phyloP scores from a whole-genome alignment of 2,888 invertebrate species.

The Lochmaea capreae region DNA sequence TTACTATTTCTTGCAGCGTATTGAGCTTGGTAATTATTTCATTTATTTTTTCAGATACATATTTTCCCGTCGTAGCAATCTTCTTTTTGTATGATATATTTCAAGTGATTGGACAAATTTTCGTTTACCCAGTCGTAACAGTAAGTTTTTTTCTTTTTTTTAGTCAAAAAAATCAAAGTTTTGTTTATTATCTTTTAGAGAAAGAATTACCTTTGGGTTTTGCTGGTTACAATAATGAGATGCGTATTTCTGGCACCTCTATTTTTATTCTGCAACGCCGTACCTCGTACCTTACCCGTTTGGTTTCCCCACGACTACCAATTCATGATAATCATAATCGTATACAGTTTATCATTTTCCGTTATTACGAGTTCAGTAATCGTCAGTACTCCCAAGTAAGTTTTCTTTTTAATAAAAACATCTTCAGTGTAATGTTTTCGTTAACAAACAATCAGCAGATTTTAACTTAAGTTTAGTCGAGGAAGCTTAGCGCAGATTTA shows the following conservation, averaged over 20 bases:
- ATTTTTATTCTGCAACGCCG: conserved; percentile 51
- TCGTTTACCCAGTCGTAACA: conserved; percentile 19
- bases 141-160: conserved; percentile 11
- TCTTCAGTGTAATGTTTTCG: no score
- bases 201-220: conserved; percentile 26
- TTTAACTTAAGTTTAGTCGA: no score
- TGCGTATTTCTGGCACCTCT: conserved; percentile 40
- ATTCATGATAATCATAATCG: conserved; percentile 44
- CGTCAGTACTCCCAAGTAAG: conserved; percentile 28
- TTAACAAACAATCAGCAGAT: no score
- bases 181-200: conserved; percentile 16
- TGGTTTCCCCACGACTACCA: conserved; percentile 52
- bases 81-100: conserved; percentile 39
- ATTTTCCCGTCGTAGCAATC: conserved; percentile 44
- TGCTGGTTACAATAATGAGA: conserved; percentile 29
- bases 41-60: conserved; percentile 39
- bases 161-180: no score
- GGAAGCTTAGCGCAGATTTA: no score
- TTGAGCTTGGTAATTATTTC: neutral
- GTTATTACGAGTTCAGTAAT: neutral
- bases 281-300: conserved; percentile 50
- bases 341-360: conserved; percentile 22
- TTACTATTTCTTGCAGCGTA: no score
- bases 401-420: neutral
- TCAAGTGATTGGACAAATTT: conserved; percentile 38